phyloP scores from a whole-genome alignment of 2,113 vertebrate genomes.

The Sphaerodactylus townsendi region DNA sequence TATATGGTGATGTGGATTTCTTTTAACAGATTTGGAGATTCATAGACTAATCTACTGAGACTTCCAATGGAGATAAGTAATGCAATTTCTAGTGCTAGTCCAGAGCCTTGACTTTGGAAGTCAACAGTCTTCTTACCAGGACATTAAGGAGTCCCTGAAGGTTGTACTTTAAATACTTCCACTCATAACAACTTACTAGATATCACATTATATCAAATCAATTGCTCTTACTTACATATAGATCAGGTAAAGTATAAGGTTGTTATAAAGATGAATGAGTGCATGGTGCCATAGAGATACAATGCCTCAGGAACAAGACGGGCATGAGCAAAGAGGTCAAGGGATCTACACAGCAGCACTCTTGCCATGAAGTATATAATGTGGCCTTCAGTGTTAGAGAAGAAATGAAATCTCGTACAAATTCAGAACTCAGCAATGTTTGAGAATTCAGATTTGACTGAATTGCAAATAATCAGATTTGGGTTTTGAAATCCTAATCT shows the following conservation, averaged over 20 bases:
- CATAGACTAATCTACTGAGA: background rate
- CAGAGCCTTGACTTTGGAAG: background rate
- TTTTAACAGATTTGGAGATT: background rate
- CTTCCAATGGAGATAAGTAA: conserved; percentile 10
- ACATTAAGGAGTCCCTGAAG: background rate
- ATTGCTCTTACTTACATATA: background rate
- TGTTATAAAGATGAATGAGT: background rate
- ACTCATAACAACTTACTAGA: background rate
- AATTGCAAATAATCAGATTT: background rate
- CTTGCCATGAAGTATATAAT: background rate
- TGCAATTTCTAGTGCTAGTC: conserved; percentile 9
- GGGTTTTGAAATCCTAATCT: background rate
- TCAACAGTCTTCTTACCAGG: background rate
- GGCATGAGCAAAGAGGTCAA: background rate
- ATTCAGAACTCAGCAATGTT: background rate
- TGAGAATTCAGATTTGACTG: background rate
- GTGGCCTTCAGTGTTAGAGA: background rate
- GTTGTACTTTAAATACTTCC: background rate
- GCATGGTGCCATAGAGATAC: background rate
- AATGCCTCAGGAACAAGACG: background rate
- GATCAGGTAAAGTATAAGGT: background rate
- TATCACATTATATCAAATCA: background rate
- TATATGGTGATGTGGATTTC: background rate
- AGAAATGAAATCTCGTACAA: background rate
- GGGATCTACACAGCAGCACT: background rate